A percentile compares a stretch with the other conserved stretches of the same genome.
These are phyloP conservation scores for Motacilla alba DNA, from an alignment of 2,113 vertebrate genomes.

Conservation along the genomic window DNA sequence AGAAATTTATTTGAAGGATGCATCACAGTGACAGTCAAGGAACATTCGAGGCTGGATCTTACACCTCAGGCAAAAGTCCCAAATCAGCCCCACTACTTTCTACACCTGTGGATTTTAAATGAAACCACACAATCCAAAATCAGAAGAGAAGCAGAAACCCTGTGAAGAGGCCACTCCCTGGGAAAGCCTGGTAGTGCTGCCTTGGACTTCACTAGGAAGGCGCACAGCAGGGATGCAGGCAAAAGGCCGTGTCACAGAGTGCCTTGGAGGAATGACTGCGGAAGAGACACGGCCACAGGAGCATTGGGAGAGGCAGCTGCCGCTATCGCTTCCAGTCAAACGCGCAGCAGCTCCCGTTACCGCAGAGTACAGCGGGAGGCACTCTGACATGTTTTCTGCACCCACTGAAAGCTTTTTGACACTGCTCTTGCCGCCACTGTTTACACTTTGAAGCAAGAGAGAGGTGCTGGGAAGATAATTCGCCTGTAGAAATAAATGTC, in stretches of 20 bases:
- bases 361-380: fast-evolving
- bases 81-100: background rate
- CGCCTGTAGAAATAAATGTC: background rate
- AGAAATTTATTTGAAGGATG: background rate
- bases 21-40: fast-evolving
- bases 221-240: background rate
- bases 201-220: background rate
- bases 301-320: background rate
- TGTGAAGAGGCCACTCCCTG: background rate
- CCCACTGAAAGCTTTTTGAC: background rate
- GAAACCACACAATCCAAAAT: background rate
- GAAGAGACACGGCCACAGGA: fast-evolving
- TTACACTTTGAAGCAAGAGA: background rate
- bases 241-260: fast-evolving
- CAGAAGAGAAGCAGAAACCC: background rate
- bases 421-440: background rate
- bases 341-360: background rate
- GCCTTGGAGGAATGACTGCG: background rate
- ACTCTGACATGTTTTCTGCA: background rate
- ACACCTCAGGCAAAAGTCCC: background rate
- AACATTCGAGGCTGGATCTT: background rate
- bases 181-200: background rate
- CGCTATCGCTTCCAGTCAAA: background rate
- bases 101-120: background rate
- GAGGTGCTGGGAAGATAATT: background rate